Conservation (phyloP, 2,113 vertebrate genomes). For the Polypterus bichir region DNA sequence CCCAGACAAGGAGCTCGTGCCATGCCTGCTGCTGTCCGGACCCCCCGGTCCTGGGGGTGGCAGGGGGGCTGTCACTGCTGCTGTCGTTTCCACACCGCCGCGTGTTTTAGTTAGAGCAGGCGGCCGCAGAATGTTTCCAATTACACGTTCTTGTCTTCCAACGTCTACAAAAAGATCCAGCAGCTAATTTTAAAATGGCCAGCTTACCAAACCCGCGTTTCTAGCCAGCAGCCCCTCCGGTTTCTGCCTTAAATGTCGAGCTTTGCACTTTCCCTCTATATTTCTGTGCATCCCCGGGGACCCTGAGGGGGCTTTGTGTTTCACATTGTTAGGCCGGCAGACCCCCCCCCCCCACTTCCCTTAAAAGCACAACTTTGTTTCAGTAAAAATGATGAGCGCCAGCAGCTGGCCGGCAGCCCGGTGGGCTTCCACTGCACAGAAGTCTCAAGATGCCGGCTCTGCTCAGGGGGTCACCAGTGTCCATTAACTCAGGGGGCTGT, state of each 20-base stretch:
- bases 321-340: not conserved
- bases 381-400: no score
- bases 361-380: no score
- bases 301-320: not conserved
- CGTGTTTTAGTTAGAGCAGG: slow-evolving; percentile 61
- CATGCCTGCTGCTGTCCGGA: no score
- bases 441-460: no score
- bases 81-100: slow-evolving; percentile 50
- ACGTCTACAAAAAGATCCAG: slow-evolving; percentile 58
- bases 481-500: no score
- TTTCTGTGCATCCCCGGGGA: slow-evolving; percentile 35
- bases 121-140: slow-evolving; percentile 55
- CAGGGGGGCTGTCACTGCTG: slow-evolving; percentile 33
- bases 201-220: slow-evolving; percentile 50
- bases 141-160: slow-evolving; percentile 54
- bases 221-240: slow-evolving; percentile 50
- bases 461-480: no score
- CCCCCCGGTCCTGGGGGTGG: no score
- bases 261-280: slow-evolving; percentile 52
- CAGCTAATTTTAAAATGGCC: slow-evolving; percentile 61
- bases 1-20: no score
- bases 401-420: no score
- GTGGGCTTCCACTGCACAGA: no score
- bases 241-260: slow-evolving; percentile 45
- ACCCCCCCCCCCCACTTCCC: not conserved